Evolutionary conservation across 2,888 invertebrate species (phyloP).

Genomic region (Odontothrips loti): DNA sequence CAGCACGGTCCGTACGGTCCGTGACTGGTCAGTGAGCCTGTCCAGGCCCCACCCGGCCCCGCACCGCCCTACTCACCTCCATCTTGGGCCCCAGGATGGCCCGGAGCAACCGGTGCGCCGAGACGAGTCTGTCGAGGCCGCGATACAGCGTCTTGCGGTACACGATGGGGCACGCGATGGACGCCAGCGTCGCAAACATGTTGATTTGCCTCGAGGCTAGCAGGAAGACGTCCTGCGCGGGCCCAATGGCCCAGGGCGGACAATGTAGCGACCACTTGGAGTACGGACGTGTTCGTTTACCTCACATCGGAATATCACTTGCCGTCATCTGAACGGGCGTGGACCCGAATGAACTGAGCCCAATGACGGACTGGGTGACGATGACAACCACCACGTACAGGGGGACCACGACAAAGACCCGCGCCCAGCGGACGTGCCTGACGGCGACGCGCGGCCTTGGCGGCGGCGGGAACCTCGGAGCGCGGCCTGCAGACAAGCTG

Average conservation of each 20-base stretch:
- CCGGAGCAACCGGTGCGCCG: neutral
- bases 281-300: too few relatives aligned
- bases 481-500: too few relatives aligned
- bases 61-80: too few relatives aligned
- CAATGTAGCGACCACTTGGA: too few relatives aligned
- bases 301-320: too few relatives aligned
- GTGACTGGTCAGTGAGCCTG: too few relatives aligned
- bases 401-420: neutral
- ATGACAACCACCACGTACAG: neutral
- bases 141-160: neutral
- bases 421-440: neutral
- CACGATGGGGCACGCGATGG: neutral
- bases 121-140: neutral
- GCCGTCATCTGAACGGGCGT: too few relatives aligned
- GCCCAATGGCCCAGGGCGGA: too few relatives aligned
- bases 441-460: neutral
- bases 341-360: too few relatives aligned
- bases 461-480: neutral
- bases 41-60: too few relatives aligned
- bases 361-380: neutral
- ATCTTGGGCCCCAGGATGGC: neutral
- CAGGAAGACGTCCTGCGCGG: neutral
- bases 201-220: neutral
- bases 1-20: too few relatives aligned
- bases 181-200: neutral